These are phyloP conservation scores for Eubucco bourcierii DNA, from an alignment of 2,113 vertebrate genomes.

Conservation along the genomic window DNA sequence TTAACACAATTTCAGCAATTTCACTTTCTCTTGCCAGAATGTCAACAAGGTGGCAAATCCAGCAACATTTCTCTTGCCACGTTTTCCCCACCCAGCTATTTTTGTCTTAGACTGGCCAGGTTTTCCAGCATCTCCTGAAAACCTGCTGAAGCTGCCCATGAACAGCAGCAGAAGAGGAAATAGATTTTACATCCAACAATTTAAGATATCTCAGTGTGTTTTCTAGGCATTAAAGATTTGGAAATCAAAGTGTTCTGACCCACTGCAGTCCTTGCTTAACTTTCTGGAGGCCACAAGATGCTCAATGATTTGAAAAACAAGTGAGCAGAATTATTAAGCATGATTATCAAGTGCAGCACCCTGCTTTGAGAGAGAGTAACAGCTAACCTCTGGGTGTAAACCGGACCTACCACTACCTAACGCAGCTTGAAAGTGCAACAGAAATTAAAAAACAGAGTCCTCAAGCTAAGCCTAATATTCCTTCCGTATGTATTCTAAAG, in stretches of 20 bases:
- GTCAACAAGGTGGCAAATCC: rapidly evolving
- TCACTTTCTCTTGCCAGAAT: neutral
- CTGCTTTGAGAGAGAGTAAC: neutral
- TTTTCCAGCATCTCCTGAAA: neutral
- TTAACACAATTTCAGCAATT: neutral
- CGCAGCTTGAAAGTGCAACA: rapidly evolving
- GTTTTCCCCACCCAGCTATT: neutral
- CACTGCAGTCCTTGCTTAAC: neutral
- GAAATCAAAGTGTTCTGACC: neutral
- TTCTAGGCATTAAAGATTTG: neutral
- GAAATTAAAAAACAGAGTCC: neutral
- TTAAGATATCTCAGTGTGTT: neutral
- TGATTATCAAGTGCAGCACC: neutral
- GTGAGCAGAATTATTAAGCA: rapidly evolving
- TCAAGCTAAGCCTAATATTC: neutral
- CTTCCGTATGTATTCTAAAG: neutral
- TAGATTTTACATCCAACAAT: neutral
- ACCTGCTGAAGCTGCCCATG: neutral
- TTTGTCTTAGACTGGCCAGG: neutral
- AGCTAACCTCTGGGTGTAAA: rapidly evolving
- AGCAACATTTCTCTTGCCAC: neutral
- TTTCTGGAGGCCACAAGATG: neutral
- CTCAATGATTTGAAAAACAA: neutral
- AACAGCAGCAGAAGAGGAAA: rapidly evolving
- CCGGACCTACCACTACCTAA: neutral